Conservation (phyloP, 2,888 invertebrate species). For the Listrodromus nycthemerus region DNA sequence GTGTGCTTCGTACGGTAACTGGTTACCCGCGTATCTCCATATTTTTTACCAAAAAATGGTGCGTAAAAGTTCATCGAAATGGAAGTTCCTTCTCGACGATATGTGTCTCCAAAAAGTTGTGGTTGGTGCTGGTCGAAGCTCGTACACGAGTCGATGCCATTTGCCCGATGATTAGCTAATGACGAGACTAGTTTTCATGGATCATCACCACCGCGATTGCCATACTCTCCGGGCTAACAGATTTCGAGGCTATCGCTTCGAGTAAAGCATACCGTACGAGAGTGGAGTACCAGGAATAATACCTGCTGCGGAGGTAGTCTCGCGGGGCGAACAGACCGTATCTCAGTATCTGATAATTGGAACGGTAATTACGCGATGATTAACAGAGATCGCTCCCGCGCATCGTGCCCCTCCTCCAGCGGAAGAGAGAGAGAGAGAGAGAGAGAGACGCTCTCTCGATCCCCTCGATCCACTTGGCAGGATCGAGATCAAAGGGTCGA, state of each 20-base stretch:
- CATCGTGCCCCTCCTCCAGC: constrained; percentile 74
- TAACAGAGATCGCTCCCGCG: constrained; percentile 84
- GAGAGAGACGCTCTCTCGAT: constrained; percentile 20
- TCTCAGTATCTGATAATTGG: constrained; percentile 83
- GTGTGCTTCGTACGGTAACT: not conserved
- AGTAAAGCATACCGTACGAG: not conserved
- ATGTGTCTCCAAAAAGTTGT: not conserved
- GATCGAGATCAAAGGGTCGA: constrained; percentile 74
- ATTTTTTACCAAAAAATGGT: not conserved
- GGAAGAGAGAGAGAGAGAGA: not conserved
- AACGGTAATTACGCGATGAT: constrained; percentile 84
- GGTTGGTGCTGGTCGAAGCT: not conserved
- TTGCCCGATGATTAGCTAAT: not conserved
- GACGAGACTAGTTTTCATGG: constrained; percentile 10
- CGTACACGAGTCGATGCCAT: not conserved
- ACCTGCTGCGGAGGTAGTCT: constrained; percentile 21
- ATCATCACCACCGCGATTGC: not conserved
- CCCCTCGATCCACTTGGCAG: constrained; percentile 67
- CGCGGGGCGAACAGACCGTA: constrained; percentile 74
- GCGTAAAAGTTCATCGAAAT: not conserved
- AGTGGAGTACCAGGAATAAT: constrained; percentile 17
- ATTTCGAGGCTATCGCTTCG: not conserved
- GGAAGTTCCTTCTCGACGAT: not conserved
- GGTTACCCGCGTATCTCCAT: not conserved
- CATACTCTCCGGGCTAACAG: not conserved